Evolutionary conservation across 2,888 invertebrate species (phyloP), one percentile per base, ranked within the genome.

Genomic region (Ptychoptera contaminata): DNA sequence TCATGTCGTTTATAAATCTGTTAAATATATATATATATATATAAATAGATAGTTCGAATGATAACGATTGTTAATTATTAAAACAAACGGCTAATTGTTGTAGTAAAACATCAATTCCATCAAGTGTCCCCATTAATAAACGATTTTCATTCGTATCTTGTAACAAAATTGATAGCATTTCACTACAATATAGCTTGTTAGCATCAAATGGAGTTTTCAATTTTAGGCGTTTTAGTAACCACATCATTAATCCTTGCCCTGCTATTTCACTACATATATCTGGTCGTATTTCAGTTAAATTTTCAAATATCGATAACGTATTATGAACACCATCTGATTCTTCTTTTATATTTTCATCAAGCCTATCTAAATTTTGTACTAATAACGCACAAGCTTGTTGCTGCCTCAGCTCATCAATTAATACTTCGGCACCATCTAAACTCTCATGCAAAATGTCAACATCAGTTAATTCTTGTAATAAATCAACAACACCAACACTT

Each of bases 251-350:
- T 7, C 93, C 93, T 67, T 93, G 90, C 58, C 88, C 86, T 1
- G 84, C 84, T 11, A 90, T 85, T 59, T 92, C 90, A 14, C 71
- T 63, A 55, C 86, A 84, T 47, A 91, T 71, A 52, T 90, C 86
- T 10, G 85, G 82, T 50, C 82, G 76, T 54, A 93, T 82, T 64
- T 98, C 97, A 30, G 88, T 79, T 42, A 98, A 73, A 63, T 97
- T 98, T 70, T 99, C 98, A 55, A 98, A 77, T 54, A 93, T 87
- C 42, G 83, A 85, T 37, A 67, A 69, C 4, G 92, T 88, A 59
- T 97, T 92, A 63, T 94, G 92, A 1, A 98, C 91, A 7, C 96
- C 97, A 62, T 96, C 94, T 34, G 85, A 74, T 67, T 97, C 97
- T 62, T 96, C 94, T 55, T 90, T 88, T 2, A 91, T 79, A 43